Conservation (phyloP, 2,888 invertebrate genomes). For the Herminia tarsipennalis region DNA sequence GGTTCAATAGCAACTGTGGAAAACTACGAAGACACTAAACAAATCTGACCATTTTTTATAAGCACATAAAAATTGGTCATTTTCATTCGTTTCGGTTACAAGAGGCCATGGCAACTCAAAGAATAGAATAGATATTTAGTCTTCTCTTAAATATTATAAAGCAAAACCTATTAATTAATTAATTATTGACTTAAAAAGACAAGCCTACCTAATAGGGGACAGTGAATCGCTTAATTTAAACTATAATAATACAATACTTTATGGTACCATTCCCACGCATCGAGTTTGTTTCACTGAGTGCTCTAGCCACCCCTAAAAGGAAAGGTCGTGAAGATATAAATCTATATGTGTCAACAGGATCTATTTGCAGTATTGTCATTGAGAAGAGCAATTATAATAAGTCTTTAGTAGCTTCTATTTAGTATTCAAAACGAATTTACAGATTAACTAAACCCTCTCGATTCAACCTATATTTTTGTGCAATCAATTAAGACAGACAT, state of each 20-base stretch:
- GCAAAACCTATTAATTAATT: neutral
- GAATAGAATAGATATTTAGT: too few species aligned
- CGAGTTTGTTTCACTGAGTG: conserved; percentile 1
- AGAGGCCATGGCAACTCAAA: too few species aligned
- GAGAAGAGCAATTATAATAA: neutral
- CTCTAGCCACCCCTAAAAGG: conserved; percentile 28
- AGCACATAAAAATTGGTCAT: too few species aligned
- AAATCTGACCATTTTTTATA: too few species aligned
- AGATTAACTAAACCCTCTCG: too few species aligned
- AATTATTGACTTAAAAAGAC: neutral
- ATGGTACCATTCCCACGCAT: conserved; percentile 27
- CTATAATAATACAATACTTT: conserved; percentile 8
- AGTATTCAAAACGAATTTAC: too few species aligned
- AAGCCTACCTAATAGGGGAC: conserved; percentile 8
- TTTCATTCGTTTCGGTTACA: too few species aligned
- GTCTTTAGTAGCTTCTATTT: neutral
- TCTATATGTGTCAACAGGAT: conserved; percentile 6
- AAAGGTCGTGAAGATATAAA: conserved; percentile 14
- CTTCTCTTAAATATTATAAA: too few species aligned
- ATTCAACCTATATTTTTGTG: too few species aligned
- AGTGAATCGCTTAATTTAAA: conserved; percentile 10
- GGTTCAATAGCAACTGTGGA: too few species aligned
- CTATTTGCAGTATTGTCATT: conserved; percentile 1
- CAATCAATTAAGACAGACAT: too few species aligned
- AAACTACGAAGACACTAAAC: too few species aligned